Base-by-base conservation (phyloP, 2,888 invertebrate genomes). In the Linyphia triangularis region DNA sequence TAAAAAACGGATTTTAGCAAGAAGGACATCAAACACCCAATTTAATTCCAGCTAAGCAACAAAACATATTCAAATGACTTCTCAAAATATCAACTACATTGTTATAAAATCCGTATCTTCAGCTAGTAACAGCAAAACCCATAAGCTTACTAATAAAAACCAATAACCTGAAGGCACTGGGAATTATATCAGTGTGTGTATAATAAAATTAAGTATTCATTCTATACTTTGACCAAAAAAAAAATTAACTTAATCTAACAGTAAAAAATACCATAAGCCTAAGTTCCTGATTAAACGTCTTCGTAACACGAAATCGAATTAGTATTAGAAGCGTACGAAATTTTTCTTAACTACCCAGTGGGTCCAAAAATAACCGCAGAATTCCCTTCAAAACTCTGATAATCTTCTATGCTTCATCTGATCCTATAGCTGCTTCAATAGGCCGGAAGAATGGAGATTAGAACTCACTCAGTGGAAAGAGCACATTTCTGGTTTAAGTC, bases 401-500 rank as follows among this genome's bases (percentile, higher is more conserved):
- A 16, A 63, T 63, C 5, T 24, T n/a, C 26, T 13, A 24, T 22
- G 63, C 63, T 28, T 63, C 28, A 63, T 4, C n/a, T 63, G 63
- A 63, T 24, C 28, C 24, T 63, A n/a, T 63, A 24, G 51, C 19
- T 28, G 33, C 69, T 22, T n/a, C 69, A 33, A 37, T 69, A 69
- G 33, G 33, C 69, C 33, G 69, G 69, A 69, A 69, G 33, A 69
- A 69, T 33, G 16, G 33, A 69, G 69, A 65, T 69, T 33, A 69
- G 37, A 69, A 63, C 13, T 13, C 63, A 63, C 63, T n/a, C 51
- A 5, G 16, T 51, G n/a, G 16, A 51, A 51, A 51, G 13, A 51
- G n/a, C 16, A n/a, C n/a, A n/a, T 16, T 51, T 16, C 13, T 13
- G 51, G 51, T 16, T 51, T 5, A 16, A 51, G 51, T 51, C 51